Conservation (phyloP, 2,888 invertebrate species). For the Tortrix viridana region DNA sequence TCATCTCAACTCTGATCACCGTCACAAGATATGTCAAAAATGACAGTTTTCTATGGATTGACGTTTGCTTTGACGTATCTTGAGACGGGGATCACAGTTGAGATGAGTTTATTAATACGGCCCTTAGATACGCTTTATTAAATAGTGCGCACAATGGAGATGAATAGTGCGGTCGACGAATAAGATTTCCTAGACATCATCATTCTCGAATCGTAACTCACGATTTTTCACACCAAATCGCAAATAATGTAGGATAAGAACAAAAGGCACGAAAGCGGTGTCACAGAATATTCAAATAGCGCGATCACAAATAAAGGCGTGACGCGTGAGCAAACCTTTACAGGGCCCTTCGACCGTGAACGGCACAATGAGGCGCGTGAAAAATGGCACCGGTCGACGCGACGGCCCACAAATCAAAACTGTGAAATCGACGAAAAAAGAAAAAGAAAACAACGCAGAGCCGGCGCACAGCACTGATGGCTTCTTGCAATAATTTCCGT, state of each 20-base stretch:
- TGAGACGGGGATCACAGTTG: too few species aligned
- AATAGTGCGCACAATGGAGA: too few species aligned
- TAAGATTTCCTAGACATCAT: too few species aligned
- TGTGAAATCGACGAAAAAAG: conserved; percentile 60
- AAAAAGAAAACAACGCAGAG: conserved; percentile 62
- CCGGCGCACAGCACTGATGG: conserved; percentile 79
- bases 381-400: conserved; percentile 65
- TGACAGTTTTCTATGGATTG: too few species aligned
- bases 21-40: too few species aligned
- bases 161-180: too few species aligned
- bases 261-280: conserved; percentile 14
- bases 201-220: too few species aligned
- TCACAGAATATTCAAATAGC: conserved; percentile 52
- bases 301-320: conserved; percentile 56
- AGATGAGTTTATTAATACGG: too few species aligned
- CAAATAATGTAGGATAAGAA: conserved; percentile 3
- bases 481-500: conserved; percentile 85
- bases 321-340: conserved; percentile 57
- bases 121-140: too few species aligned
- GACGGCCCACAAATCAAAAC: conserved; percentile 74
- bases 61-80: too few species aligned
- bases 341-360: conserved; percentile 60
- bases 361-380: conserved; percentile 71
- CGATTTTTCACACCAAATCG: too few species aligned
- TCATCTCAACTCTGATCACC: too few species aligned